Conservation (phyloP, 1,140 invertebrate genomes). For the Cydia splendana region DNA sequence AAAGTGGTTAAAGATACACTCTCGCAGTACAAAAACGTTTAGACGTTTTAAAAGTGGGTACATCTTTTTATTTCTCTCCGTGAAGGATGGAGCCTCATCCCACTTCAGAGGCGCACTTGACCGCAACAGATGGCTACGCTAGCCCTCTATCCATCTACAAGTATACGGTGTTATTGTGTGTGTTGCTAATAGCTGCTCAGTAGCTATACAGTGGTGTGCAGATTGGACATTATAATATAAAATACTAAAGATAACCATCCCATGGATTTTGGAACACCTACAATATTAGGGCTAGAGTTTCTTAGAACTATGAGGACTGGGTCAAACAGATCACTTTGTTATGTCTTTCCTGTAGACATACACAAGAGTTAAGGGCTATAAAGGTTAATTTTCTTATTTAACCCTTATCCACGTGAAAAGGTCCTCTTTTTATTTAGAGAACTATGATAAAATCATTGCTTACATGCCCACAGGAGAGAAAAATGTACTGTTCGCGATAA, state of each 20-base stretch:
- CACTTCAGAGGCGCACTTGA: constrained; percentile 63
- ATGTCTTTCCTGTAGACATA: too few relatives aligned
- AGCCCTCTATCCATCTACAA: constrained; percentile 40
- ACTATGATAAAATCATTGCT: too few relatives aligned
- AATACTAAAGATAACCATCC: not conserved
- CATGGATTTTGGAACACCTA: not conserved
- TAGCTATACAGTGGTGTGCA: not conserved
- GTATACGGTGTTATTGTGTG: not conserved
- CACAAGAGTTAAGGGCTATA: too few relatives aligned
- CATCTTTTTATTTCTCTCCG: constrained; percentile 60
- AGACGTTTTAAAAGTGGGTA: constrained; percentile 35
- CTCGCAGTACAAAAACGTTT: constrained; percentile 16
- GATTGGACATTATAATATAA: not conserved
- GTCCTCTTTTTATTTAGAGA: too few relatives aligned
- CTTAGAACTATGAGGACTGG: too few relatives aligned
- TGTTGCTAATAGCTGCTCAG: not conserved
- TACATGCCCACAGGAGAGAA: too few relatives aligned
- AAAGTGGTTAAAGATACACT: not conserved
- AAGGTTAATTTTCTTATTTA: too few relatives aligned
- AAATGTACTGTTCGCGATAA: too few relatives aligned
- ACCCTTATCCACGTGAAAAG: too few relatives aligned
- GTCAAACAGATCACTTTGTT: too few relatives aligned
- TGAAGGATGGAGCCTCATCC: constrained; percentile 64
- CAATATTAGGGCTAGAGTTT: not conserved
- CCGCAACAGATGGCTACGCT: constrained; percentile 64